Evolutionary conservation across 1,140 invertebrate genomes (phyloP).

Genomic region (Planococcus citri): DNA sequence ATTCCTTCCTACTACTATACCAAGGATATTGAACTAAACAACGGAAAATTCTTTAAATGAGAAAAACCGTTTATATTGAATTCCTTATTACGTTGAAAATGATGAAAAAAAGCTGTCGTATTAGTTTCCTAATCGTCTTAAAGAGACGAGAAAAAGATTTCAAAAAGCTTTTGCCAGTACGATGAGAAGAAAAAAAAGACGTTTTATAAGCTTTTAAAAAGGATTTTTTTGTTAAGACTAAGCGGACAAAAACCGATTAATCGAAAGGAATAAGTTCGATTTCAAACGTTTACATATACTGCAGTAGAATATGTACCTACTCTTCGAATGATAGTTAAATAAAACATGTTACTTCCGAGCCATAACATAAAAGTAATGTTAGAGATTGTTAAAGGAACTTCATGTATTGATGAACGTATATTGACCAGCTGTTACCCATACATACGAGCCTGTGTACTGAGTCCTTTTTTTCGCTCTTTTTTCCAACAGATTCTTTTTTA

Average conservation of each 20-base stretch:
- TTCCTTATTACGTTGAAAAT: constrained; percentile 3
- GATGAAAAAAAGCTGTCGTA: constrained; percentile 6
- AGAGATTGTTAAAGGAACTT: too few relatives aligned
- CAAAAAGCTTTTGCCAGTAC: neutral
- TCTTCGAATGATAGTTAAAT: too few relatives aligned
- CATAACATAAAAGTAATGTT: too few relatives aligned
- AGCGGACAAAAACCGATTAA: neutral
- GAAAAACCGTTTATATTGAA: constrained; percentile 7
- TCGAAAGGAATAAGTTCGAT: neutral
- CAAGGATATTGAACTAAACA: constrained; percentile 3
- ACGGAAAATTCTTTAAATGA: neutral
- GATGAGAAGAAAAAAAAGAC: neutral
- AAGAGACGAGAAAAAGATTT: neutral
- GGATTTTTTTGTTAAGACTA: neutral
- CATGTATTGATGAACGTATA: too few relatives aligned
- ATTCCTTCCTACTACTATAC: too few relatives aligned
- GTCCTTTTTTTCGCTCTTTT: too few relatives aligned
- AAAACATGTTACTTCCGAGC: too few relatives aligned
- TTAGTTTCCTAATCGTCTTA: constrained; percentile 3
- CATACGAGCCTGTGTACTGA: too few relatives aligned
- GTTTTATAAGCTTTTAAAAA: neutral
- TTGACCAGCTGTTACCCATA: too few relatives aligned
- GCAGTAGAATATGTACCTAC: too few relatives aligned
- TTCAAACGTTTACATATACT: too few relatives aligned
- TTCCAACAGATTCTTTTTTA: too few relatives aligned